These are phyloP conservation scores for Theonella swinhoei DNA, from an alignment of 37 sponge, comb jelly and placozoan genomes.

Conservation along the genomic window DNA sequence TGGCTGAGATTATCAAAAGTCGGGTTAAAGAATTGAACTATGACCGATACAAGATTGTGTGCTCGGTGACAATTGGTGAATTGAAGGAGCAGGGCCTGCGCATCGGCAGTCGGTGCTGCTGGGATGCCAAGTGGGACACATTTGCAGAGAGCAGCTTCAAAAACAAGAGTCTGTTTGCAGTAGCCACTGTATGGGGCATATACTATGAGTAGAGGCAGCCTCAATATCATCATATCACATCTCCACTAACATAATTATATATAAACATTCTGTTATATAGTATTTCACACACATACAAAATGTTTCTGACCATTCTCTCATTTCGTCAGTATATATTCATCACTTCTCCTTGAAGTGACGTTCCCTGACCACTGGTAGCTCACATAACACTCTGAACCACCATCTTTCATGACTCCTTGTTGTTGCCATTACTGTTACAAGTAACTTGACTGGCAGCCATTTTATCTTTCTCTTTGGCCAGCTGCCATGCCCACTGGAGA, in stretches of 20 bases:
- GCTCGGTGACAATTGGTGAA: constrained; percentile 87
- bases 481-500: constrained; percentile 62
- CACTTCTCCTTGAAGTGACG: too few relatives aligned
- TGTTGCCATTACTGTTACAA: too few relatives aligned
- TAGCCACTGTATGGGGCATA: constrained; percentile 89
- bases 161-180: constrained; percentile 91
- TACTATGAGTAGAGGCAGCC: constrained; percentile 84
- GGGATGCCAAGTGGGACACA: constrained; percentile 93
- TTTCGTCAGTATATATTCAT: not conserved
- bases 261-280: not conserved
- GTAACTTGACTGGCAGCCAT: too few relatives aligned
- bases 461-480: constrained; percentile 35
- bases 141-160: constrained; percentile 73
- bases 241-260: constrained; percentile 7
- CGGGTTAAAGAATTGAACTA: constrained; percentile 87
- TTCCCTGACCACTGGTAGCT: too few relatives aligned
- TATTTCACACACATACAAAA: too few relatives aligned
- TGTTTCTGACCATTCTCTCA: too few relatives aligned
- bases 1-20: constrained; percentile 76
- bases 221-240: not conserved
- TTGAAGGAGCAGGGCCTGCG: constrained; percentile 83
- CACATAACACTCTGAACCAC: too few relatives aligned
- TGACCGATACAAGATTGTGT: constrained; percentile 85
- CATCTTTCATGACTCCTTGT: too few relatives aligned
- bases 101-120: constrained; percentile 90